Percentiles rank a stretch among this genome's conserved stretches.
Conservation (phyloP, 2,888 invertebrate species). For the Coenonympha arcania region DNA sequence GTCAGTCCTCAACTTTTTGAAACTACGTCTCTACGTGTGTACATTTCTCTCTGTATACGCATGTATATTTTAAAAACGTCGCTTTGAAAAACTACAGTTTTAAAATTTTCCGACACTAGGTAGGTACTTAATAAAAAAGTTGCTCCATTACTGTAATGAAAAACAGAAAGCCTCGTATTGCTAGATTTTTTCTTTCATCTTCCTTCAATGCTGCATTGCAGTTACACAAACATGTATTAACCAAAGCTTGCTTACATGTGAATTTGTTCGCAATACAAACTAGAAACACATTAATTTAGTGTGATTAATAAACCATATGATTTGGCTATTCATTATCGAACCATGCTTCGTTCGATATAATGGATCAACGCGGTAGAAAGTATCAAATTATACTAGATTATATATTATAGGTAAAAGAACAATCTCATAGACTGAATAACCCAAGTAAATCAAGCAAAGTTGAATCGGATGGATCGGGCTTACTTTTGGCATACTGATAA, state of each 20-base stretch:
- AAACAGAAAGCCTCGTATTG: slow-evolving; percentile 7
- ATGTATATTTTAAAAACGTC: slow-evolving; percentile 1
- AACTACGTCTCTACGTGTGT: not conserved
- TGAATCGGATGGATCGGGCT: too few species aligned
- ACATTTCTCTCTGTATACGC: not conserved
- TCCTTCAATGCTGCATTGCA: slow-evolving; percentile 10
- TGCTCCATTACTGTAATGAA: slow-evolving; percentile 9
- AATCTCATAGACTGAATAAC: too few species aligned
- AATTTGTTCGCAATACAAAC: not conserved
- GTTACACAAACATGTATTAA: slow-evolving; percentile 4
- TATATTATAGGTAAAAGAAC: too few species aligned
- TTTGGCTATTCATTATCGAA: not conserved
- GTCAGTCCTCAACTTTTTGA: too few species aligned
- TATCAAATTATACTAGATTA: too few species aligned
- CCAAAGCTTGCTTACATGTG: not conserved
- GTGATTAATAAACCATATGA: not conserved
- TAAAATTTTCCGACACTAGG: slow-evolving; percentile 2
- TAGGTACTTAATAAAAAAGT: slow-evolving; percentile 7
- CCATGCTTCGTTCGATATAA: too few species aligned
- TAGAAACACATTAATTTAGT: not conserved
- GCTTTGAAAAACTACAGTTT: slow-evolving; percentile 3
- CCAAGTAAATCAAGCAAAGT: too few species aligned
- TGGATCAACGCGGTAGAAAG: too few species aligned
- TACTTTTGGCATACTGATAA: too few species aligned
- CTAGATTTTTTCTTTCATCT: slow-evolving; percentile 11